A percentile compares a stretch with the other conserved stretches of the same genome.
phyloP scores from a whole-genome alignment of 2,113 vertebrate species.

The Oreochromis niloticus region DNA sequence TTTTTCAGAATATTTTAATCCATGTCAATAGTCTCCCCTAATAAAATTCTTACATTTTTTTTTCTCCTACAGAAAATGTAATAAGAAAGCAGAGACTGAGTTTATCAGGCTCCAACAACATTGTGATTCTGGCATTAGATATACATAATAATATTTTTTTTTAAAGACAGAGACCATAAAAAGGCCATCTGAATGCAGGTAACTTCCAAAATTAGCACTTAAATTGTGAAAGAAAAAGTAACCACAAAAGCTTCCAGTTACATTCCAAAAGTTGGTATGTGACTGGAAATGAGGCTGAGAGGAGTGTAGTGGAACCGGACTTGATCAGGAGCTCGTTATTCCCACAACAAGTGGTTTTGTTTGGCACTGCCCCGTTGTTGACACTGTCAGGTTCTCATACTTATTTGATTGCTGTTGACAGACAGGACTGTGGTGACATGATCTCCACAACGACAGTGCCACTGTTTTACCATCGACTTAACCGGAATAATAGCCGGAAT shows the following conservation, averaged over 20 bases:
- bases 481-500: background rate
- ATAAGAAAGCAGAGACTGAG: background rate
- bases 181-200: background rate
- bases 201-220: background rate
- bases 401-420: conserved; percentile 36
- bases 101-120: background rate
- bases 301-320: conserved; percentile 6
- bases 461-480: background rate
- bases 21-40: background rate
- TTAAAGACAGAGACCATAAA: background rate
- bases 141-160: background rate
- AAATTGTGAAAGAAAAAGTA: background rate
- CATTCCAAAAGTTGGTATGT: background rate
- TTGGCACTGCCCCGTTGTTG: conserved; percentile 45
- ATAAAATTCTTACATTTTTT: background rate
- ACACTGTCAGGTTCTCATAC: conserved; percentile 39
- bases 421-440: conserved; percentile 1
- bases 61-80: background rate
- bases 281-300: background rate
- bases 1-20: background rate
- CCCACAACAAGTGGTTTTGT: conserved; percentile 27
- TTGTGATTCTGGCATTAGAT: background rate
- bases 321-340: background rate
- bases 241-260: background rate
- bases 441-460: background rate